Evolutionary conservation across 2,113 vertebrate species (phyloP), one percentile per base, ranked within the genome.

Genomic region (Anguilla rostrata): DNA sequence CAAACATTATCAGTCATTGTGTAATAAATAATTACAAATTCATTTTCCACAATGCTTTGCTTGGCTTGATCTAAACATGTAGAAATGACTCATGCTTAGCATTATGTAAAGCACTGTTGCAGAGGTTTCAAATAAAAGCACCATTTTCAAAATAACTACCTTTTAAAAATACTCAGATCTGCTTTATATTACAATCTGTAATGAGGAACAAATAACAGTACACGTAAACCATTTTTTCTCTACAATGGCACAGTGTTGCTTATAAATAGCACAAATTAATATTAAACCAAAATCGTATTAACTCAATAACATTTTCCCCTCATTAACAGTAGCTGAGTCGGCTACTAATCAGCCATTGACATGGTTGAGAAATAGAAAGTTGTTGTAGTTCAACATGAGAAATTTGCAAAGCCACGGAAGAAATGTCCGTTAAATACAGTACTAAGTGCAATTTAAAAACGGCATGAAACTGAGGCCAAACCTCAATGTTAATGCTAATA

Each of bases 21-120:
- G 60, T 84, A 84, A 84, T 71, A 71, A 84, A 84, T 84, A 84
- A 71, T 26, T 66, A 56, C 60, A 71, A 71, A 84, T 12, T 11
- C 15, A 83, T 39, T 57, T 82, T 22, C n/a, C 26, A 83, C 82
- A 83, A 57, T 83, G 53, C 49, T 57, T 66, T 60, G 53, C 49
- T 57, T 66, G 39, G 20, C 39, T 43, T 22, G 0, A 29, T 22
- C 20, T 22, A 71, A 84, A 63, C 18, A 71, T 40, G 29, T 26
- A 84, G 39, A 40, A 34, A 71, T 39, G 26, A 40, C 60, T 84
- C 83, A 46, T 39, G 29, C 63, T 57, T 84, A 60, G 57, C 83
- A 41, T 41, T 4, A 3, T 71, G 40, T 71, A 84, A 41, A 84
- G 71, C 22, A 66, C 75, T 7, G 20, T 43, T 39, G 49, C 39